Percentiles rank a stretch among this genome's conserved stretches.
Conservation (phyloP, 2,888 invertebrate species). For the Pterostichus niger region DNA sequence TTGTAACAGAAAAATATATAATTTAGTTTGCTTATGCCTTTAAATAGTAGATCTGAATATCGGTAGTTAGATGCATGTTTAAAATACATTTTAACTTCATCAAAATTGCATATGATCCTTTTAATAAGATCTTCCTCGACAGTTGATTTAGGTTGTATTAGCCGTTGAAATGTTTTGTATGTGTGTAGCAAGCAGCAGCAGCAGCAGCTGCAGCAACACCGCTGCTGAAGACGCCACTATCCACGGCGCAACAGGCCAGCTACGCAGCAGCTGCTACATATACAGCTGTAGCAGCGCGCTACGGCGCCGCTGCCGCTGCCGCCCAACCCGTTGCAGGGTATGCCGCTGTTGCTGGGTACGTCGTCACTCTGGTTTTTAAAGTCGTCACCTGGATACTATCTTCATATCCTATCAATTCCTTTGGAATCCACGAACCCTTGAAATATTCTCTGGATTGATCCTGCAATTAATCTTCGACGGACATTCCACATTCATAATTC, state of each 20-base stretch:
- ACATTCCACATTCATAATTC: too few relatives aligned
- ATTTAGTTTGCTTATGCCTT: too few relatives aligned
- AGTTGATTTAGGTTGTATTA: too few relatives aligned
- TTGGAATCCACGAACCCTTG: not conserved
- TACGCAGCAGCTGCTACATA: conserved; percentile 93
- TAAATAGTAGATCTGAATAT: too few relatives aligned
- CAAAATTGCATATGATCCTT: not conserved
- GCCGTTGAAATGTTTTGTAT: conserved; percentile 8
- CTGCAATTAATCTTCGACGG: not conserved
- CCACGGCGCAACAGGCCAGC: conserved; percentile 91
- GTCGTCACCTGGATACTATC: too few relatives aligned
- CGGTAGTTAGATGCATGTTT: not conserved
- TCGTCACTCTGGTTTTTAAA: not conserved
- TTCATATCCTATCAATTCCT: not conserved
- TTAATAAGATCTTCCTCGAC: too few relatives aligned
- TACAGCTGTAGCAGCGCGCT: conserved; percentile 91
- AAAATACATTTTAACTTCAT: not conserved
- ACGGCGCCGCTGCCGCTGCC: conserved; percentile 87
- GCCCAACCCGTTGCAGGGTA: conserved; percentile 87
- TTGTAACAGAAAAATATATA: not conserved
- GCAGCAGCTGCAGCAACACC: conserved; percentile 89
- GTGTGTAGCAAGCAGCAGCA: conserved; percentile 75
- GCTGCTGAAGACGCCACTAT: conserved; percentile 90
- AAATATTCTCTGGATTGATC: not conserved
- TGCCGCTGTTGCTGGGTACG: conserved; percentile 85